Percentiles rank a stretch among this genome's conserved stretches.
These are phyloP conservation scores for Amaurobius ferox DNA, from an alignment of 2,888 invertebrate genomes.

Conservation along the genomic window DNA sequence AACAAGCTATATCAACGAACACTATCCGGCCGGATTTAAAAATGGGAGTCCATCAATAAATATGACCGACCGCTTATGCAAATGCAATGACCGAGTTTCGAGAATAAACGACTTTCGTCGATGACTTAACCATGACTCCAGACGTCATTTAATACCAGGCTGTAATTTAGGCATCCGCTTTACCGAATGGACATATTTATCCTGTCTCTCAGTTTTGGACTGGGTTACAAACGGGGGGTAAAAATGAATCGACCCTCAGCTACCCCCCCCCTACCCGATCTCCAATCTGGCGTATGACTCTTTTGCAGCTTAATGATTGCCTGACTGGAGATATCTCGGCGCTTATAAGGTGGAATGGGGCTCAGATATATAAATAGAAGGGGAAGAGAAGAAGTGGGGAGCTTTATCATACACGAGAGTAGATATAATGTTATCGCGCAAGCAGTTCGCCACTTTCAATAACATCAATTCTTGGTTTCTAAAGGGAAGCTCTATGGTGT, in stretches of 20 bases:
- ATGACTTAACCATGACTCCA: constrained; percentile 55
- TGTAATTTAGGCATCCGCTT: constrained; percentile 56
- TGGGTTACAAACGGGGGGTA: constrained; percentile 21
- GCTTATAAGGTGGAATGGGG: constrained; percentile 44
- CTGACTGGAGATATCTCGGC: constrained; percentile 40
- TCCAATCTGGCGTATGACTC: constrained; percentile 63
- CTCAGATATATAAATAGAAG: constrained; percentile 58
- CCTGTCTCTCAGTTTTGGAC: constrained; percentile 40
- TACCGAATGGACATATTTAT: constrained; percentile 52
- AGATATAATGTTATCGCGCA: constrained; percentile 56
- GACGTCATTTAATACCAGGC: constrained; percentile 41
- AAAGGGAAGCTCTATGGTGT: not conserved
- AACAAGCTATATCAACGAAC: not conserved
- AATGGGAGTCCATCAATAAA: constrained; percentile 68
- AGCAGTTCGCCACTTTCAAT: constrained; percentile 62
- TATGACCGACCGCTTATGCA: constrained; percentile 64
- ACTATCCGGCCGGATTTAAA: constrained; percentile 42
- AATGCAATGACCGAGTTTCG: constrained; percentile 57
- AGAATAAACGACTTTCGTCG: constrained; percentile 44
- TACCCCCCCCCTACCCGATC: not conserved
- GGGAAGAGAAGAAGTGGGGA: constrained; percentile 6
- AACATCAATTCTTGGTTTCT: constrained; percentile 58
- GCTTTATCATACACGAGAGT: constrained; percentile 58
- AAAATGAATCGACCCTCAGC: not conserved
- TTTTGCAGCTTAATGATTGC: constrained; percentile 62